Percentiles rank a stretch among this genome's conserved stretches.
phyloP scores from a whole-genome alignment of 2,113 vertebrate genomes.

The Chlamydotis undulata region DNA sequence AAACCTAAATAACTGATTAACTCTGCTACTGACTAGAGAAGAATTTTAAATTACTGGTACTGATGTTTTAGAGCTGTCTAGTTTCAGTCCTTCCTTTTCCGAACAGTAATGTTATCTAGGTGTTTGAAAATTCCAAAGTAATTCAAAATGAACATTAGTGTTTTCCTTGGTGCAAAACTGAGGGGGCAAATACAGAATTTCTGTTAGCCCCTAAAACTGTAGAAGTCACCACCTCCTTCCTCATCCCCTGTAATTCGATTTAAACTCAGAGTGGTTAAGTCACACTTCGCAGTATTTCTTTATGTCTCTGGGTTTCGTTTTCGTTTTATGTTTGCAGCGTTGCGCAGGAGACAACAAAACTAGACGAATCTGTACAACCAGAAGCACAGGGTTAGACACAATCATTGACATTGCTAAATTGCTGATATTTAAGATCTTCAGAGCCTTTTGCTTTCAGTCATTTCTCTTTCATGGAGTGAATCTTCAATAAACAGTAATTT shows the following conservation, averaged over 20 bases:
- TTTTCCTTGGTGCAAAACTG: slow-evolving; percentile 74
- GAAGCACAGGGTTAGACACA: background rate
- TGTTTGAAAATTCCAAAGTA: slow-evolving; percentile 76
- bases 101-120: slow-evolving; percentile 70
- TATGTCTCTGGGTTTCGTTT: background rate
- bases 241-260: background rate
- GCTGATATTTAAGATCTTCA: background rate
- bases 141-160: slow-evolving; percentile 60
- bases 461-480: background rate
- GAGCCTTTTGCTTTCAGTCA: background rate
- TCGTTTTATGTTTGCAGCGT: background rate
- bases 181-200: background rate
- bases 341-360: background rate
- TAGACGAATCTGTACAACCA: background rate
- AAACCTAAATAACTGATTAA: background rate
- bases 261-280: background rate
- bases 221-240: background rate
- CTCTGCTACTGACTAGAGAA: background rate
- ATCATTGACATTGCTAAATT: background rate
- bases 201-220: background rate
- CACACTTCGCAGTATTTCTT: background rate
- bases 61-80: background rate
- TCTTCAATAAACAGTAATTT: background rate
- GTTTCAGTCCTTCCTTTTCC: slow-evolving; percentile 45
- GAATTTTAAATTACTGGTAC: background rate